Evolutionary conservation across 2,113 vertebrate genomes (phyloP), one percentile per base, ranked within the genome.

Genomic region (Mustela nigripes): DNA sequence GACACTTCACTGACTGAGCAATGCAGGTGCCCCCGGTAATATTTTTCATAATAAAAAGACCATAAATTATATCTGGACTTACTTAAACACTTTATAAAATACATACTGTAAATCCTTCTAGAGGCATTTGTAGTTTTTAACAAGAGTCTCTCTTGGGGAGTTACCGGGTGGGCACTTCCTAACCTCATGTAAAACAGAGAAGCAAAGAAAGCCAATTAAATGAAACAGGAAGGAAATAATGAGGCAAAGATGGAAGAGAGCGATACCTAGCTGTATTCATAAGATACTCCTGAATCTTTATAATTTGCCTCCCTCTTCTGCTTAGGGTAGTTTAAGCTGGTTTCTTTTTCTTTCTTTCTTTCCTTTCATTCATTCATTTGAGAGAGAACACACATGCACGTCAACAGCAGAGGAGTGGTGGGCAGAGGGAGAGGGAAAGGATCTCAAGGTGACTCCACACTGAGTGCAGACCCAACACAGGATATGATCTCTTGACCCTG

Each of bases 1-100:
- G 63, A 31, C 2, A 5, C 63, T 65, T 65, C 28, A 65, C 28
- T 65, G 63, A 65, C 63, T 65, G 26, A 31, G 28, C 28, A 14
- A 65, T 28, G 4, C 28, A 31, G 5, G 11, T 4, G 2, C 62
- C 28, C 28, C 63, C 63, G 14, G 28, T 31, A 31, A 65, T 65
- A 65, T 31, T 86, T 85, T 83, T 42, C 79, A 80, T 76, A 94
- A 48, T 50, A 58, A 95, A 95, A 87, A 82, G 7, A 31, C 53
- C 33, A 90, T 65, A 85, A 85, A 56, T 48, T 31, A 39, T 26
- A 95, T 4, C 58, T 82, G 31, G 50, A 31, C 28, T 95, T 65
- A 24, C 56, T 48, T 53, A 78, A 94, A 87, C 79, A 53, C 8
- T 62, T 45, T 21, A n/a, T n/a, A 58, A 56, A 58, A 58, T 16